Percentiles rank a stretch among this genome's conserved stretches.
Evolutionary conservation across 2,888 invertebrate species (phyloP).

Genomic region (Leucophora obtusa): DNA sequence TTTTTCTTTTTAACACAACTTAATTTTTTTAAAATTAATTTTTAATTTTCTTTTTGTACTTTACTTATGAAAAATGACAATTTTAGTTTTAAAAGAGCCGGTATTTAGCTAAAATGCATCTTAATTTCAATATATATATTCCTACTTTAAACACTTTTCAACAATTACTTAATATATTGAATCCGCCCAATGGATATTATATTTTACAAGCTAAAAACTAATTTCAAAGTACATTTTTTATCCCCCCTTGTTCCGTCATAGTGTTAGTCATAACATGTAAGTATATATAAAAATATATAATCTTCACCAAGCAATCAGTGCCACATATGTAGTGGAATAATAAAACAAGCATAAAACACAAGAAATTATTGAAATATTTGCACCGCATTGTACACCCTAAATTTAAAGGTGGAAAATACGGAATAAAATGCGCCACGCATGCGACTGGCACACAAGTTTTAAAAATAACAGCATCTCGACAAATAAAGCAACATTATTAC

Average conservation of each 20-base stretch:
- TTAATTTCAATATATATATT: too few species aligned
- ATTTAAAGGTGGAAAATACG: slow-evolving; percentile 68
- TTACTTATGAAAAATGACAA: too few species aligned
- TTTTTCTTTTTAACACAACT: too few species aligned
- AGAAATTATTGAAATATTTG: slow-evolving; percentile 70
- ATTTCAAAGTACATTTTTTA: too few species aligned
- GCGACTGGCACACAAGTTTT: slow-evolving; percentile 60
- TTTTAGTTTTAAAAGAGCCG: too few species aligned
- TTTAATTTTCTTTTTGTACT: too few species aligned
- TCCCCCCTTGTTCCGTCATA: not conserved
- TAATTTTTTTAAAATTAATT: too few species aligned
- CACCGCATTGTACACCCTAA: slow-evolving; percentile 69
- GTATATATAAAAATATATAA: slow-evolving; percentile 21
- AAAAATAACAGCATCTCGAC: slow-evolving; percentile 45
- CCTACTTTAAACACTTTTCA: too few species aligned
- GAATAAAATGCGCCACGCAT: slow-evolving; percentile 66
- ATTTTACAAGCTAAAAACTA: too few species aligned
- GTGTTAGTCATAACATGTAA: slow-evolving; percentile 6
- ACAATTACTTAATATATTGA: too few species aligned
- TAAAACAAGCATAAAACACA: slow-evolving; percentile 65
- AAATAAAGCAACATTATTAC: slow-evolving; percentile 57
- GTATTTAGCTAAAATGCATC: too few species aligned
- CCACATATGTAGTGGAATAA: slow-evolving; percentile 58
- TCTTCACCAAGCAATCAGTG: slow-evolving; percentile 52
- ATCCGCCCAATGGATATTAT: too few species aligned